A percentile compares a stretch with the other conserved stretches of the same genome.
Conservation (phyloP, 2,113 vertebrate species). For the Muntiacus reevesi region DNA sequence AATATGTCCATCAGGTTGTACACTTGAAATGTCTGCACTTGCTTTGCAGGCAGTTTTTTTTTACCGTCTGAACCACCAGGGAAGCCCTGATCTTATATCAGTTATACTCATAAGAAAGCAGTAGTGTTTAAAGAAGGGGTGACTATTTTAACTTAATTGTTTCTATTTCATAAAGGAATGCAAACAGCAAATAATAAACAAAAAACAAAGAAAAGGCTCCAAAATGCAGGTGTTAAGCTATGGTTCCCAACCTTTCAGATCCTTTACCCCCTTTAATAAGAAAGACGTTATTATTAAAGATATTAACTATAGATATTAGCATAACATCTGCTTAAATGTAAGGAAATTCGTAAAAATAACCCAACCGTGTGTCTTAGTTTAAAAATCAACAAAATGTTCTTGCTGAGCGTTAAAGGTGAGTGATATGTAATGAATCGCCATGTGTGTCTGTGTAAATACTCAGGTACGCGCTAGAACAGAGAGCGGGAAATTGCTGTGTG, state of each 20-base stretch:
- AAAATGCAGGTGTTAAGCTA: background rate
- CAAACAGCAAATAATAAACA: background rate
- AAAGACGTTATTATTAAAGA: background rate
- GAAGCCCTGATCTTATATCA: background rate
- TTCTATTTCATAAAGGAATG: background rate
- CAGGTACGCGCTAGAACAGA: fast-evolving
- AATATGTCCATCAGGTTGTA: background rate
- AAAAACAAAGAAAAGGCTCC: background rate
- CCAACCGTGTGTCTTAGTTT: background rate
- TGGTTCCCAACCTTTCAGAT: background rate
- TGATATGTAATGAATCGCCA: background rate
- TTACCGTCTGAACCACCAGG: background rate
- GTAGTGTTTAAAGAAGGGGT: background rate
- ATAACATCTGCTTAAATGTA: background rate
- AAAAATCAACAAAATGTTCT: background rate
- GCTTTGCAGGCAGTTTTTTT: background rate
- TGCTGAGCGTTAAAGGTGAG: background rate
- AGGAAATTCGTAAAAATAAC: background rate
- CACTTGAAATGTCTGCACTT: background rate
- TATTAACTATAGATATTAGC: background rate
- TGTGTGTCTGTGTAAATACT: background rate
- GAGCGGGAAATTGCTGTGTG: fast-evolving
- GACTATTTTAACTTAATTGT: background rate
- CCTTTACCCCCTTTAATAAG: background rate
- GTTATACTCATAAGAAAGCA: background rate